phyloP scores from a whole-genome alignment of 2,113 vertebrate species.

The Catharus minimus region DNA sequence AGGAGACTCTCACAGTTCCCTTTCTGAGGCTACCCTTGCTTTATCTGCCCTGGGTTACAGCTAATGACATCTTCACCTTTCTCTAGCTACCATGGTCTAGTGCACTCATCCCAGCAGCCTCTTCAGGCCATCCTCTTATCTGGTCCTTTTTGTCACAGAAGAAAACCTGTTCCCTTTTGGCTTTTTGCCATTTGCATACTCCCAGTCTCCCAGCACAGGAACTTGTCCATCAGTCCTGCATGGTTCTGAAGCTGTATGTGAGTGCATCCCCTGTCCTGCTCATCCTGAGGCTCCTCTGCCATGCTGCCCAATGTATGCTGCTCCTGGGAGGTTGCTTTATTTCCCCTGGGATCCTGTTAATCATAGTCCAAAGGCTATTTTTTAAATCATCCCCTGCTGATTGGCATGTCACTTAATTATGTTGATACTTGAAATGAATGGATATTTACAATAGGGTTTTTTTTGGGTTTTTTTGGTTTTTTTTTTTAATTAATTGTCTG shows the following conservation, averaged over 20 bases:
- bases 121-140: not conserved
- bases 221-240: not conserved
- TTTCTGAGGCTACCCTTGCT: not conserved
- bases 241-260: not conserved
- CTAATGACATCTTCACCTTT: not conserved
- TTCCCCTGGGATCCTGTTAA: not conserved
- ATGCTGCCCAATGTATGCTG: rapidly evolving
- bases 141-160: not conserved
- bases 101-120: rapidly evolving
- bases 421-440: not conserved
- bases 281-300: not conserved
- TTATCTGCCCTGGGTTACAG: not conserved
- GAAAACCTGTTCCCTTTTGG: not conserved
- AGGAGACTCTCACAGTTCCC: not conserved
- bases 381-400: not conserved
- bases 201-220: not conserved
- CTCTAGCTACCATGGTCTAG: not conserved
- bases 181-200: not conserved
- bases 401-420: not conserved
- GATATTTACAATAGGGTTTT: not conserved
- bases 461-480: not conserved
- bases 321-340: not conserved
- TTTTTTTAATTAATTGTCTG: not conserved
- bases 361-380: not conserved
- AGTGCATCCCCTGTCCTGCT: not conserved